phyloP scores from a whole-genome alignment of 2,113 vertebrate species.

The Microtus ochrogaster region DNA sequence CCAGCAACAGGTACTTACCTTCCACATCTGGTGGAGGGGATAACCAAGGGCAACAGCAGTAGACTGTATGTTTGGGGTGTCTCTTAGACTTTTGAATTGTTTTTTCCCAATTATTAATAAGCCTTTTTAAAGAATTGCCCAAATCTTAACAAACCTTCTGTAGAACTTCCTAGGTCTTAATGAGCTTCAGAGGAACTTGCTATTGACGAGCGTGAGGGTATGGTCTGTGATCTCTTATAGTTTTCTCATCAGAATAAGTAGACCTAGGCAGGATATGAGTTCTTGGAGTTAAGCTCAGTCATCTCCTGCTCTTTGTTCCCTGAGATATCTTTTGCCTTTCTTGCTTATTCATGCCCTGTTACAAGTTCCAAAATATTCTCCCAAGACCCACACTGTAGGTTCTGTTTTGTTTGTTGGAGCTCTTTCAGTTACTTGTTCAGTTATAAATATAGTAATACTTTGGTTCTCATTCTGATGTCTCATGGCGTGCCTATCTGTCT shows the following conservation, averaged over 20 bases:
- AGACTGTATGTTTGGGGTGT: neutral
- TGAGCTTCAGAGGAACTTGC: neutral
- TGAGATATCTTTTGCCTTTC: neutral
- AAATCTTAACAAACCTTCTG: neutral
- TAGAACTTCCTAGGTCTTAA: neutral
- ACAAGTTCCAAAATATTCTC: neutral
- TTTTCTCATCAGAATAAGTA: neutral
- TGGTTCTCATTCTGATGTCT: conserved; percentile 14
- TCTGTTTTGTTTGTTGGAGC: neutral
- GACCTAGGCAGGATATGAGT: neutral
- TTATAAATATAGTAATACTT: conserved; percentile 33
- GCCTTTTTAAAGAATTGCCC: neutral
- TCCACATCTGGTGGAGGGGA: neutral
- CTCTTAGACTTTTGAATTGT: neutral
- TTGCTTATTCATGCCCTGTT: neutral
- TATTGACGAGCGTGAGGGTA: neutral
- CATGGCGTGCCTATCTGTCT: too few species aligned
- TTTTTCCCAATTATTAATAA: neutral
- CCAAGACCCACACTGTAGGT: neutral
- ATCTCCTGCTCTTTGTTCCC: neutral
- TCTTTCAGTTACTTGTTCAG: conserved; percentile 14
- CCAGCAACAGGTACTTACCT: neutral
- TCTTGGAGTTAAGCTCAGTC: neutral
- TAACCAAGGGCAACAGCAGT: neutral
- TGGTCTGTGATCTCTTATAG: neutral